Evolutionary conservation across 2,797 vertebrate species (phyloP).

Genomic region (Chiloscyllium punctatum): DNA sequence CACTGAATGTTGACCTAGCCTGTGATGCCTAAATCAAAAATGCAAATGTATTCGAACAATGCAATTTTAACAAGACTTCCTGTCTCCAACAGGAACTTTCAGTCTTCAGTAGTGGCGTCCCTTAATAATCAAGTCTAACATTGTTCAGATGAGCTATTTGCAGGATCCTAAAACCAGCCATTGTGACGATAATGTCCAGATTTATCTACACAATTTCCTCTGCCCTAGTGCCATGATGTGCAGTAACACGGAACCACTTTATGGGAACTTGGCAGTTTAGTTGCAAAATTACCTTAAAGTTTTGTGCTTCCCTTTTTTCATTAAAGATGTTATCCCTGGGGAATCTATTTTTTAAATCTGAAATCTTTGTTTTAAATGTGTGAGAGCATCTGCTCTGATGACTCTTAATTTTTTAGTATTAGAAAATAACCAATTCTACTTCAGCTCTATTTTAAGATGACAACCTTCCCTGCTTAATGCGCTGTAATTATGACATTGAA

Average conservation of each 20-base stretch:
- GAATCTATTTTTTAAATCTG: neutral
- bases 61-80: neutral
- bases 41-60: neutral
- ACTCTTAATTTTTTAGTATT: neutral
- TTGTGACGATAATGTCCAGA: neutral
- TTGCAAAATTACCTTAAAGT: neutral
- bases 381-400: neutral
- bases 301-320: neutral
- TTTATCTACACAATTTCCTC: neutral
- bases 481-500: slow-evolving; percentile 5
- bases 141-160: neutral
- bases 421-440: slow-evolving; percentile 19
- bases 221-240: neutral
- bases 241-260: neutral
- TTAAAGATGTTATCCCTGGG: too few species aligned
- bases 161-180: neutral
- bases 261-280: neutral
- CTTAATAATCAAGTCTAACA: neutral
- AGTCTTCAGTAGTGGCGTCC: neutral
- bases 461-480: neutral
- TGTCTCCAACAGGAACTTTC: neutral
- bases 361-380: neutral
- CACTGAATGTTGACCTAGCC: too few species aligned
- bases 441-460: slow-evolving; percentile 7
- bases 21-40: too few species aligned